Evolutionary conservation across 2,113 vertebrate genomes (phyloP).

Genomic region (Macroglossus sobrinus): DNA sequence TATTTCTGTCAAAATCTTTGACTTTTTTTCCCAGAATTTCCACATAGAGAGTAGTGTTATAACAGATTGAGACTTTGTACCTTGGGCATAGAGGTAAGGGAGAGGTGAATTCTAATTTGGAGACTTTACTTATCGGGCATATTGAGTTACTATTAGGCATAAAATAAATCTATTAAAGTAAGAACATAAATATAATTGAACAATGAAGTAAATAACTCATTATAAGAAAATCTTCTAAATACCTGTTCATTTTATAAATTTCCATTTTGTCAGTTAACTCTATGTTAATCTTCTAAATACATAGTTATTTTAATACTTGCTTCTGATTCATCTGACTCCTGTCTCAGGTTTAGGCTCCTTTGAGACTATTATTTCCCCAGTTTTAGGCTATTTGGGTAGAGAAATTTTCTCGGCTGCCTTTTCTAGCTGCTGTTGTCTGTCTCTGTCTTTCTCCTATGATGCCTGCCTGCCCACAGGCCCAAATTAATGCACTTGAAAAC

Average conservation of each 20-base stretch:
- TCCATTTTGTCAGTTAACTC: neutral
- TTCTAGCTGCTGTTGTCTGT: neutral
- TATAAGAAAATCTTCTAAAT: neutral
- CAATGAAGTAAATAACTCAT: neutral
- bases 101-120: neutral
- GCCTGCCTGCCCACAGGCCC: neutral
- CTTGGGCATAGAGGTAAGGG: neutral
- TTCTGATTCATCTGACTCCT: neutral
- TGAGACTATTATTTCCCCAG: neutral
- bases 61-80: neutral
- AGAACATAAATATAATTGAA: neutral
- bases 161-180: slow-evolving; percentile 5
- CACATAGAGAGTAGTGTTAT: neutral
- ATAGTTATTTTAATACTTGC: neutral
- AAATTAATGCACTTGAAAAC: slow-evolving; percentile 9
- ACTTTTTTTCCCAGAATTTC: neutral
- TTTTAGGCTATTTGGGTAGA: neutral
- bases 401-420: neutral
- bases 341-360: neutral
- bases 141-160: neutral
- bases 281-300: neutral
- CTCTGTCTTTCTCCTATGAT: neutral
- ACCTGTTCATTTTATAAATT: neutral
- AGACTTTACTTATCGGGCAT: neutral
- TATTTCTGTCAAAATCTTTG: neutral